Evolutionary conservation across 2,113 vertebrate species (phyloP), one percentile per base, ranked within the genome.

Genomic region (Upupa epops): DNA sequence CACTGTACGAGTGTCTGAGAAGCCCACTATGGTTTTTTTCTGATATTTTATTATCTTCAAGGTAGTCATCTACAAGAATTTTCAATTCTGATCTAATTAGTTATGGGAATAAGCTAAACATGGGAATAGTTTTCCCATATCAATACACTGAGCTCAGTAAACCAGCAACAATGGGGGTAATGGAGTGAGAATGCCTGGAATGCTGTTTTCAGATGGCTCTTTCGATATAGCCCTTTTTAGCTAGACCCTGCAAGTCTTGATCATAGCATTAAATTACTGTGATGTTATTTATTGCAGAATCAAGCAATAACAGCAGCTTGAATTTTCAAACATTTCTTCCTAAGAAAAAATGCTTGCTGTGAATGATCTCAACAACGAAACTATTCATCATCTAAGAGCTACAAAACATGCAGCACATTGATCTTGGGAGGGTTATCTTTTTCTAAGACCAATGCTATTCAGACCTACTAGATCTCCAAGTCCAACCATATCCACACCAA

Each of bases 21-120:
- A 86, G 89, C 16, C 8, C 4, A 10, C 11, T 51, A 36, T 17
- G 17, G 48, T 34, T 54, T 79, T 75, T 73, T 34, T 24, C 40
- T 74, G 75, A 70, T 89, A 88, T 78, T 93, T 92, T 77, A 93
- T 80, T 93, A 84, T 34, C 77, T 95, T 86, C 24, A 28, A n/a
- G 59, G 18, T 66, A 64, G 36, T 91, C 34, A 60, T 83, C 54
- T 91, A 82, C 86, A 40, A 89, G 48, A 70, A 64, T 81, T 84
- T 59, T 60, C 26, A 86, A 71, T 93, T 90, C 74, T 85, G 70
- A 93, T 74, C 46, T 87, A 95, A 92, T 97, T 92, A 96, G 75
- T 89, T 91, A 76, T 56, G 68, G 82, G 79, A 94, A 84, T 88
- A 88, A 84, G 18, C 25, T 78, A 86, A 93, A 86, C 42, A 51